Percentiles rank a stretch among this genome's conserved stretches.
Evolutionary conservation across 1,140 invertebrate species (phyloP).

Genomic region (Diorhabda sublineata): DNA sequence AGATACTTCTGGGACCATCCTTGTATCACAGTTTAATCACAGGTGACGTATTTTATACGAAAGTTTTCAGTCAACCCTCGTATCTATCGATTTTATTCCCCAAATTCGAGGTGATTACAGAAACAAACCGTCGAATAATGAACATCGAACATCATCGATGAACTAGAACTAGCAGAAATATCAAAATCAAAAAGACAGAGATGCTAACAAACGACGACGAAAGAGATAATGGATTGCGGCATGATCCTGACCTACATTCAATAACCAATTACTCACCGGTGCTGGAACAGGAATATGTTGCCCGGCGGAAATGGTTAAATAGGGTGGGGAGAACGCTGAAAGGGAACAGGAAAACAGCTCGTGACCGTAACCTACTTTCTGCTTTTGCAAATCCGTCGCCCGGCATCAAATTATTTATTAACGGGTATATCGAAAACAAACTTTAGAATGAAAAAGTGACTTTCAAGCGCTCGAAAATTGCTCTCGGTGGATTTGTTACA

Average conservation of each 20-base stretch:
- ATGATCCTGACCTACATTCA: not conserved
- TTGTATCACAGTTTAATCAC: too few species aligned
- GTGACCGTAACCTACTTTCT: not conserved
- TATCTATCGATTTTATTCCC: too few species aligned
- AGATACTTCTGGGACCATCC: too few species aligned
- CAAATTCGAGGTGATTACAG: not conserved
- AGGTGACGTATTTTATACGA: too few species aligned
- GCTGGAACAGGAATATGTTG: conserved; percentile 1
- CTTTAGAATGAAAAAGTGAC: too few species aligned
- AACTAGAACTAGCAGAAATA: not conserved
- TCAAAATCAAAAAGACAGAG: not conserved
- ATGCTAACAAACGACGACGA: not conserved
- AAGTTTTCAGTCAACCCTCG: too few species aligned
- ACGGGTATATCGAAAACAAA: too few species aligned
- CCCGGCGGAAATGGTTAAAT: conserved; percentile 1
- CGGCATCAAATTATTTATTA: too few species aligned
- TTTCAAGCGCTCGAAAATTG: too few species aligned
- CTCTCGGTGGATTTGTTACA: too few species aligned
- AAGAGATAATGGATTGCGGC: not conserved
- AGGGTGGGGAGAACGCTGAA: not conserved
- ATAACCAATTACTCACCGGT: not conserved
- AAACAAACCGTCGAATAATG: not conserved
- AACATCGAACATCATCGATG: not conserved
- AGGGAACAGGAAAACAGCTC: not conserved
- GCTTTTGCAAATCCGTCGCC: not conserved